Conservation (phyloP, 2,888 invertebrate species). For the Aphodius sticticus region DNA sequence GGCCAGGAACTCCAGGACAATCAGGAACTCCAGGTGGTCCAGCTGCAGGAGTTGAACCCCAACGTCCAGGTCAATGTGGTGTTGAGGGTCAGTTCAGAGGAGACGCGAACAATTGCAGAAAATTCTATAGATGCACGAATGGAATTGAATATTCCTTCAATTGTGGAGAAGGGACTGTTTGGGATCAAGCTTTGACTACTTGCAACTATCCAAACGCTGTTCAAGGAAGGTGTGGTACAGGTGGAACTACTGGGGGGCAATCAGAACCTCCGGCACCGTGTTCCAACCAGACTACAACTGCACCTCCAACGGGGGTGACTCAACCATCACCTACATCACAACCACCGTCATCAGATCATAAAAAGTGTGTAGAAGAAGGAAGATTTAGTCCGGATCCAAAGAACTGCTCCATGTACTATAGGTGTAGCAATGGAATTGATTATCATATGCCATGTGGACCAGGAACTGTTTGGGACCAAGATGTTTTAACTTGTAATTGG, state of each 20-base stretch:
- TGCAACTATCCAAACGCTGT: constrained; percentile 75
- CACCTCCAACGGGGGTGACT: background rate
- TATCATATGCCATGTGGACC: constrained; percentile 65
- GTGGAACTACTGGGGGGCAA: background rate
- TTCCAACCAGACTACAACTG: constrained; percentile 6
- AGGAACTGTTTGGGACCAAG: constrained; percentile 79
- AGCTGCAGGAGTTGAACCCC: constrained; percentile 36
- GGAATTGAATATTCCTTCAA: constrained; percentile 73
- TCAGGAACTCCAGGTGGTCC: constrained; percentile 37
- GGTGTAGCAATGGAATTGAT: constrained; percentile 9
- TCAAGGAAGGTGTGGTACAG: constrained; percentile 64
- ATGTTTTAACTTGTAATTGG: constrained; percentile 73
- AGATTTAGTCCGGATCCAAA: constrained; percentile 13
- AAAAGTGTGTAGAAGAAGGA: constrained; percentile 12
- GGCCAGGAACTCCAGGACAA: constrained; percentile 36
- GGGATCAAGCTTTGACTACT: constrained; percentile 73
- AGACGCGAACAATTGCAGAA: constrained; percentile 73
- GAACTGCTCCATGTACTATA: constrained; percentile 10
- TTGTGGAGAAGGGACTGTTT: constrained; percentile 79
- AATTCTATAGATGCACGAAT: constrained; percentile 79
- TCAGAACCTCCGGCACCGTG: background rate
- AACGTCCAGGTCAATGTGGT: constrained; percentile 29
- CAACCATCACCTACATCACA: constrained; percentile 6
- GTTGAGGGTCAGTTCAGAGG: constrained; percentile 37
- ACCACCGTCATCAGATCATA: constrained; percentile 17